Evolutionary conservation across 1,140 invertebrate genomes (phyloP).

Genomic region (Apis florea): DNA sequence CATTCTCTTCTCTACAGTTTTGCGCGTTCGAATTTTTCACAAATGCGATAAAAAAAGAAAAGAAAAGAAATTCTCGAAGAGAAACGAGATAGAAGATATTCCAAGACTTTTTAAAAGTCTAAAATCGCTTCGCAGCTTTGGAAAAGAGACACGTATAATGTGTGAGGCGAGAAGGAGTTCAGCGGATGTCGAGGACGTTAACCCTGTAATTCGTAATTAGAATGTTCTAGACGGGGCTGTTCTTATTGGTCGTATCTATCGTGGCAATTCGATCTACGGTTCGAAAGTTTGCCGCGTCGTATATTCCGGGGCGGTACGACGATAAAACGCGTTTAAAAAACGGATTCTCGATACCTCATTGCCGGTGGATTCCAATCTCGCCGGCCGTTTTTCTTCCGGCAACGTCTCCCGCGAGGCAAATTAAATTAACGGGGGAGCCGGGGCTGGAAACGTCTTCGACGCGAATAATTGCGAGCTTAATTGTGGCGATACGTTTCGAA

Average conservation of each 20-base stretch:
- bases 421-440: constrained; percentile 57
- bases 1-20: too few relatives aligned
- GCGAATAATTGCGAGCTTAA: constrained; percentile 66
- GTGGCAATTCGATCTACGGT: background rate
- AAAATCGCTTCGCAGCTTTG: too few relatives aligned
- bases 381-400: constrained; percentile 55
- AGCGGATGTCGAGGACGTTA: constrained; percentile 23
- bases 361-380: constrained; percentile 54
- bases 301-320: constrained; percentile 12
- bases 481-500: constrained; percentile 63
- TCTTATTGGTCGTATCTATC: constrained; percentile 5
- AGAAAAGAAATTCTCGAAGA: too few relatives aligned
- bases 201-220: constrained; percentile 11
- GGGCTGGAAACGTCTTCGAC: constrained; percentile 46
- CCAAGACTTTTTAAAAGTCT: too few relatives aligned
- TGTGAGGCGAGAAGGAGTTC: too few relatives aligned
- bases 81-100: too few relatives aligned
- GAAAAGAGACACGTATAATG: too few relatives aligned
- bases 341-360: constrained; percentile 39
- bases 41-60: too few relatives aligned
- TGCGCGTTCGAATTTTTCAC: too few relatives aligned
- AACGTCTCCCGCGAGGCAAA: constrained; percentile 61
- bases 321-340: constrained; percentile 59
- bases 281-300: background rate
- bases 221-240: too few relatives aligned